A percentile compares a stretch with the other conserved stretches of the same genome.
phyloP scores from a whole-genome alignment of 2,888 invertebrate species.

The Julus scanicus region DNA sequence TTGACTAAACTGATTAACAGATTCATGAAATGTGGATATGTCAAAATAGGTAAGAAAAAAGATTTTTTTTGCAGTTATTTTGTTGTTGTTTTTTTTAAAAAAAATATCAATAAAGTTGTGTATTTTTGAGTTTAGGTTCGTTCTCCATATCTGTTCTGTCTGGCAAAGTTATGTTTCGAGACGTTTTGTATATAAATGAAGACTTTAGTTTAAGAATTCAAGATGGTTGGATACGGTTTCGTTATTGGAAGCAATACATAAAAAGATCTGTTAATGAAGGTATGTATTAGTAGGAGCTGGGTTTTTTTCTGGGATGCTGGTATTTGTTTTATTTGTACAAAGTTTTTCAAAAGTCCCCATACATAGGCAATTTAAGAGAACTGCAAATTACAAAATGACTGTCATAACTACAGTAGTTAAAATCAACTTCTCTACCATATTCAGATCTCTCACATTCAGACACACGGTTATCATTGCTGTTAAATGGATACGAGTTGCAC shows the following conservation, averaged over 20 bases:
- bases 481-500: slow-evolving; percentile 95
- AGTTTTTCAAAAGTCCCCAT: no score
- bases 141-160: slow-evolving; percentile 94
- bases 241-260: slow-evolving; percentile 97
- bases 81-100: neutral
- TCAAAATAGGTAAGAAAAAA: slow-evolving; percentile 75
- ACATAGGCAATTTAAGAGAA: no score
- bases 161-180: slow-evolving; percentile 98
- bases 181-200: slow-evolving; percentile 91
- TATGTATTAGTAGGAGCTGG: no score
- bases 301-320: no score
- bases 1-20: slow-evolving; percentile 90
- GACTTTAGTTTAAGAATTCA: slow-evolving; percentile 93
- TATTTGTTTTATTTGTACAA: no score
- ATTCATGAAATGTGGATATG: slow-evolving; percentile 84
- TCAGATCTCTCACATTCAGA: slow-evolving; percentile 95
- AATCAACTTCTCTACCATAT: neutral
- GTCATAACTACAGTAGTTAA: no score
- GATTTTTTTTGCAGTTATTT: neutral
- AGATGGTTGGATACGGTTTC: slow-evolving; percentile 96
- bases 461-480: slow-evolving; percentile 86
- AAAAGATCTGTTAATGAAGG: slow-evolving; percentile 96
- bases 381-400: no score
- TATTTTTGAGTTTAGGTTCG: slow-evolving; percentile 76
- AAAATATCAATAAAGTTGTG: neutral